Base-by-base conservation (phyloP, 2,113 vertebrate species). In the Eudyptes chrysolophus region DNA sequence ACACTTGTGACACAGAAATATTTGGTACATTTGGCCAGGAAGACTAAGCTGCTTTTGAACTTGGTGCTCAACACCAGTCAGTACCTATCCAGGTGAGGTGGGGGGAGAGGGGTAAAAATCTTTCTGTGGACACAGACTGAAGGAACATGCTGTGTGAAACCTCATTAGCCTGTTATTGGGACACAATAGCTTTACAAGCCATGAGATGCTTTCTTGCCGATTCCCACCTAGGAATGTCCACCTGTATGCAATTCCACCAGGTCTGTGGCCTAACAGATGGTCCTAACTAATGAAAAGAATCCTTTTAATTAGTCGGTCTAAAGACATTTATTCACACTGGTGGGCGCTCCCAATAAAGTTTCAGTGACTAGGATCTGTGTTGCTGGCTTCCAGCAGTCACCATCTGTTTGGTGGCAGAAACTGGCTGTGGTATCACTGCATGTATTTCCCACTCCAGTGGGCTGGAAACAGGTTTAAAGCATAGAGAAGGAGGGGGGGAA, bases 281-380 rank as follows among this genome's bases (percentile, higher is more conserved):
- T 98, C 95, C 62, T 87, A 94, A 93, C 98, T 98, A 99, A 99
- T 98, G 98, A 98, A 99, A 98, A 98, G 97, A 96, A 95, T 96
- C 90, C 96, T 98, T 99, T 99, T 99, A 99, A 99, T 99, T 98
- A 99, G 98, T 97, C 98, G 97, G 96, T 99, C 98, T 98, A 97
- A 98, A 98, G 98, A 98, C 95, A 96, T 98, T 99, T 98, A 98
- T 98, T 98, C 97, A 98, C 97, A 98, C 98, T 96, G 81, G 97
- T 97, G 97, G 97, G 96, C 42, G 70, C 94, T 97, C 95, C 97
- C 95, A 96, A 97, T 98, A 98, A 98, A 98, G 97, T 99, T 99
- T 98, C 98, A 97, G 96, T 97, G 98, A 97, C 96, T 97, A 94
- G 97, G 97, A 97, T 97, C 96, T 96, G 97, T 95, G 95, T 86